A percentile compares a stretch with the other conserved stretches of the same genome.
Evolutionary conservation across 2,797 vertebrate species (phyloP).

Genomic region (Odontamblyopus lacepedii): DNA sequence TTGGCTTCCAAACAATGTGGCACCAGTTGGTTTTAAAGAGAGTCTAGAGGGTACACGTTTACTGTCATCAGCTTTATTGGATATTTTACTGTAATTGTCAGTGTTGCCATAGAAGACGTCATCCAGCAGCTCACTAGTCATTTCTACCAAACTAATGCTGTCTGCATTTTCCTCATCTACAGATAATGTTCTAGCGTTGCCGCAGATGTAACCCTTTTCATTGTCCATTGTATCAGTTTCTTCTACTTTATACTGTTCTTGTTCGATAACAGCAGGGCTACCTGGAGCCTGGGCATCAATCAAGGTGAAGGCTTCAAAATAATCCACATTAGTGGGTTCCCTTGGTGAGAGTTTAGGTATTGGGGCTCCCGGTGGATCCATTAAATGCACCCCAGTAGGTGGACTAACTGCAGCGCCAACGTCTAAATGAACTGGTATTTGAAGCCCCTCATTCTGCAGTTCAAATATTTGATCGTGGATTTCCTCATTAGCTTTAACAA

Average conservation of each 20-base stretch:
- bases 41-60: slow-evolving; percentile 42
- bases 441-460: slow-evolving; percentile 14
- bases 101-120: slow-evolving; percentile 85
- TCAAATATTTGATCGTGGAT: slow-evolving; percentile 31
- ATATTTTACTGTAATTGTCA: slow-evolving; percentile 34
- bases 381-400: neutral
- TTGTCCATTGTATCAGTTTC: slow-evolving; percentile 4
- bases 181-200: slow-evolving; percentile 16
- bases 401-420: neutral
- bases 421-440: slow-evolving; percentile 5
- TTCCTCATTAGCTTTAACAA: slow-evolving; percentile 66
- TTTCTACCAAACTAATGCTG: slow-evolving; percentile 67
- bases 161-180: slow-evolving; percentile 41
- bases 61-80: slow-evolving; percentile 30
- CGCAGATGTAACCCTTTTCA: neutral
- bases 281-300: slow-evolving; percentile 80
- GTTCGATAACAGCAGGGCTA: slow-evolving; percentile 56
- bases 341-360: slow-evolving; percentile 50
- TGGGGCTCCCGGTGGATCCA: slow-evolving; percentile 67
- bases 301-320: slow-evolving; percentile 89
- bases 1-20: slow-evolving; percentile 82
- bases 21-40: slow-evolving; percentile 75
- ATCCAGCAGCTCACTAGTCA: slow-evolving; percentile 80
- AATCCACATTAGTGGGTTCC: slow-evolving; percentile 78
- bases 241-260: slow-evolving; percentile 41